Base-by-base conservation (phyloP, 2,888 invertebrate species). In the Trisateles emortualis region DNA sequence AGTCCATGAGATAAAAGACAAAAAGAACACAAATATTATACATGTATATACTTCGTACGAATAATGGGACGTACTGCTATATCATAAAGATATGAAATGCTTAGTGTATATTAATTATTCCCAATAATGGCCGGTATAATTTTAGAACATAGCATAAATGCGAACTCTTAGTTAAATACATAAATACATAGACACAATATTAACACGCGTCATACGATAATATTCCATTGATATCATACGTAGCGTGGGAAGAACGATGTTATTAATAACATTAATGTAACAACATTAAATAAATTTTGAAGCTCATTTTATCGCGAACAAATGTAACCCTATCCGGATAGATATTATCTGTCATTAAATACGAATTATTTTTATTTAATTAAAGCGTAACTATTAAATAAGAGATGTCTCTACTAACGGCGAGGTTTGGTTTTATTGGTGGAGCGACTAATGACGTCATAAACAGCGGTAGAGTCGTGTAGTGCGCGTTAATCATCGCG, bases 351-450 rank as follows among this genome's bases (percentile, higher is more conserved):
- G 1, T 10, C 5, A 14, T 41, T 24, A 42, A n/a, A 38, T 35
- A 32, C 35, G 36, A 22, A 41, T 45, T 26, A 52, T 29, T 36
- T 52, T 40, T 38, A 38, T 26, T 24, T 38, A 52, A 42, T 52
- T 47, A 30, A 39, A 35, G 16, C 24, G 22, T 9, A 5, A 22
- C 22, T 32, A 24, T 47, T 42, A 52, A 41, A 30, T 22, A 26
- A 46, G 46, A 22, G 6, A 52, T 38, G 52, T 47, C 42, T 52
- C 38, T 40, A 49, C 33, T 36, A 30, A 16, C 19, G 30, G 32
- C n/a, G 9, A 24, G 24, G 19, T 6, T 13, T 8, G 14, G 35
- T 45, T 52, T n/a, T 52, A 41, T 52, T 46, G 24, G 24, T 45
- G 13, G 32, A 22, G 39, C 36, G 17, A 6, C 41, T 41, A 49